These are phyloP conservation scores for Stictocephala bisonia DNA, from an alignment of 2,888 invertebrate genomes.

Conservation along the genomic window DNA sequence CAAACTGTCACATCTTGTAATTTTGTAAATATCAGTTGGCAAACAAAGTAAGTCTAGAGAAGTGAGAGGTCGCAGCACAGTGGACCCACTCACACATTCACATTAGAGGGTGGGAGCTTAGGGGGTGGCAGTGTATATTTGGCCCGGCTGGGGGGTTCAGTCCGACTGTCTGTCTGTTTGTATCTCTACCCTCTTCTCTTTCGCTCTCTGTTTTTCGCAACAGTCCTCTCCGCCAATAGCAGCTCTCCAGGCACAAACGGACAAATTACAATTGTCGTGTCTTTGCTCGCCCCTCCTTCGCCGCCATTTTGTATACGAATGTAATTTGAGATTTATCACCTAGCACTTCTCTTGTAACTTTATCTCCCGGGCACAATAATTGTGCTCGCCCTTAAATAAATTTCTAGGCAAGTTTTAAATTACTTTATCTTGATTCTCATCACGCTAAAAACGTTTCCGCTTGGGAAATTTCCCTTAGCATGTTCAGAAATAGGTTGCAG, in stretches of 20 bases:
- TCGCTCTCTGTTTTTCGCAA: conserved; percentile 44
- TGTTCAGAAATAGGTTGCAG: no score
- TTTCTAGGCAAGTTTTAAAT: background rate
- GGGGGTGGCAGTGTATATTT: background rate
- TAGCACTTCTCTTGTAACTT: background rate
- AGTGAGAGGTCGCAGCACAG: no score
- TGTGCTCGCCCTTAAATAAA: background rate
- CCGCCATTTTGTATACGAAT: conserved; percentile 42
- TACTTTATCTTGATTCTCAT: no score
- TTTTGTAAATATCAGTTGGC: no score
- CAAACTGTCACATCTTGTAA: no score
- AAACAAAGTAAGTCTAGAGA: no score
- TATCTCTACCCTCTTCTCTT: conserved; percentile 41
- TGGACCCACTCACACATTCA: no score
- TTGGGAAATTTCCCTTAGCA: no score
- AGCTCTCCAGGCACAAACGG: conserved; percentile 48
- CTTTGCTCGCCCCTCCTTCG: conserved; percentile 12
- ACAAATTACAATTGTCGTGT: conserved; percentile 42
- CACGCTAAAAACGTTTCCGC: no score
- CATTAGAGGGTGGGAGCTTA: background rate
- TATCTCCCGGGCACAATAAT: conserved; percentile 18
- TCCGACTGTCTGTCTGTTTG: conserved; percentile 44
- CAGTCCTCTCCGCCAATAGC: conserved; percentile 49
- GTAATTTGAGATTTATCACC: conserved; percentile 40
- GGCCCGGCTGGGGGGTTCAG: conserved; percentile 14